Evolutionary conservation across 1,140 invertebrate genomes (phyloP), one percentile per base, ranked within the genome.

Genomic region (Drosophila leontia): DNA sequence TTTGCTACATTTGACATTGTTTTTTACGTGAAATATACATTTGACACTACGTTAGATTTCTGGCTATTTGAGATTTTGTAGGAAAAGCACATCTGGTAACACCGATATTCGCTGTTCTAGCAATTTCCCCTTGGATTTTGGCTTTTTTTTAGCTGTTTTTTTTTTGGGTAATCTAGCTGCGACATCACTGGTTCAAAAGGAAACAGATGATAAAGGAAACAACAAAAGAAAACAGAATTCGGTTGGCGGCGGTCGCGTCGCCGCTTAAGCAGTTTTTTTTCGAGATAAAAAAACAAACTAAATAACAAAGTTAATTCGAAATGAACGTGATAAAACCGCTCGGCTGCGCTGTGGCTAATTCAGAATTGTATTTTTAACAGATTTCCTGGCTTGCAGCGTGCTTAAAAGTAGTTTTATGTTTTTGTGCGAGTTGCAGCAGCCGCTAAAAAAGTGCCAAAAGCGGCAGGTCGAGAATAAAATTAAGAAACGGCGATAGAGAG

Each of bases 341-440:
- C 7, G 50, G 29, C 32, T 32, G 9, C 48, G 29, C 6, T 34
- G 1, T 34, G 48, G 23, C 12, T n/a, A 7, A 13, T 6, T 35
- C 15, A 12, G 34, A 29, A 29, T 37, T 29, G 15, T 39, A 17
- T 62, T 56, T 29, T 56, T 29, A 37, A 19, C n/a, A 3, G 19
- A 47, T 12, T 45, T 6, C 44, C 9, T 2, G 9, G 11, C 5
- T 29, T 29, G 51, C 11, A 17, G 32, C 35, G 61, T 39, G 17
- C 26, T 26, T 26, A 55, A 56, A 23, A 37, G 3, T 34, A 59
- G 37, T 74, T 65, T 39, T 48, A 45, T 80, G 60, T 80, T 59
- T 55, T 55, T 65, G 39, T 62, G 55, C 34, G 13, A 42, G 41
- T 26, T 61, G 37, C 45, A 19, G 45, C 61, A n/a, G 64, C 42